Conservation (phyloP, 1,140 invertebrate species). For the Ceratina australensis region DNA sequence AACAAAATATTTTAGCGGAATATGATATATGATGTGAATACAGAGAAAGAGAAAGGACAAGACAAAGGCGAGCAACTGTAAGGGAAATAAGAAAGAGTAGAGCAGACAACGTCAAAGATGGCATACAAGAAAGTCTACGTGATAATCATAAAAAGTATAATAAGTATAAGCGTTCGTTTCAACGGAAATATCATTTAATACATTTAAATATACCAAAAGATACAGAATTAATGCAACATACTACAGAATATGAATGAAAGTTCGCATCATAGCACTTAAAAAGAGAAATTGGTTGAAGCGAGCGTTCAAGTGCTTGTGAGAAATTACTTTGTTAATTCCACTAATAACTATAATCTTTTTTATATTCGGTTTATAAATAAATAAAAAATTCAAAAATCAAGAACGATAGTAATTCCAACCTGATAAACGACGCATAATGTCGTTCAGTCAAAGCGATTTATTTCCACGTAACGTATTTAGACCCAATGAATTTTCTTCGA, state of each 20-base stretch:
- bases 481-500: slow-evolving; percentile 23
- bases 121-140: neutral
- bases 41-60: neutral
- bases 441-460: neutral
- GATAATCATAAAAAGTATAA: neutral
- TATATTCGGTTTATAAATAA: too few relatives aligned
- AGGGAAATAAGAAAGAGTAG: neutral
- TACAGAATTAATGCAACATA: too few relatives aligned
- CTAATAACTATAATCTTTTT: too few relatives aligned
- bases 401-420: slow-evolving; percentile 7
- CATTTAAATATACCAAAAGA: too few relatives aligned
- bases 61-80: slow-evolving; percentile 17
- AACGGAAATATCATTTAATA: too few relatives aligned
- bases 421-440: slow-evolving; percentile 23
- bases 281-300: too few relatives aligned
- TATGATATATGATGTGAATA: too few relatives aligned
- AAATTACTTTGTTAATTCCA: too few relatives aligned
- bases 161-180: too few relatives aligned
- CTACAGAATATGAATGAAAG: too few relatives aligned
- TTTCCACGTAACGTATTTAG: slow-evolving; percentile 25
- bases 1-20: neutral
- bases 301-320: too few relatives aligned
- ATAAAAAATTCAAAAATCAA: neutral
- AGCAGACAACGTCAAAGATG: neutral
- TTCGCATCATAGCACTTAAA: too few relatives aligned